Conservation (phyloP, 2,113 vertebrate species). For the Lamprotornis superbus region DNA sequence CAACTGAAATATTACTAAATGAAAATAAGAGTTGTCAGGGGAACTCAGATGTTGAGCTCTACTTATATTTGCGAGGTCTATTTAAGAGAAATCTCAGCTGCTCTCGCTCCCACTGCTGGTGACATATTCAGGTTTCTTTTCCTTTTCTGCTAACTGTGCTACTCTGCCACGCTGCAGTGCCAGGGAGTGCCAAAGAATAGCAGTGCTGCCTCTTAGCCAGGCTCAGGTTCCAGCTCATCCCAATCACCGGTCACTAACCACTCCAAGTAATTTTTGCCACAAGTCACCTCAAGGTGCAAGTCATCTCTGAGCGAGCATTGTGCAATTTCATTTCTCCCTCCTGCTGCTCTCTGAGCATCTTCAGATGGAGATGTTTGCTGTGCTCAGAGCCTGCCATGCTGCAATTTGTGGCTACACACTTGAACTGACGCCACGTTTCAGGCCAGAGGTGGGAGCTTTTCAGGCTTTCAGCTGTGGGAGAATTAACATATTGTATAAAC, state of each 20-base stretch:
- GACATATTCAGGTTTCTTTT: background rate
- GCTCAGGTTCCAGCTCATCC: background rate
- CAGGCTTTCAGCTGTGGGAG: background rate
- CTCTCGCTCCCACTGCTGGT: background rate
- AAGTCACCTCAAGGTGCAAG: background rate
- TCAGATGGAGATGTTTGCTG: background rate
- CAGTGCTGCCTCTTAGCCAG: background rate
- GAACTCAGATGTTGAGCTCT: background rate
- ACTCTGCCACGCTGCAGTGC: rapidly evolving
- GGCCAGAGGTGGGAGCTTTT: background rate
- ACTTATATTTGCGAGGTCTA: background rate
- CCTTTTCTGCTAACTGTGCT: background rate
- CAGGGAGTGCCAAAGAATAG: background rate
- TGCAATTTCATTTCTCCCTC: background rate
- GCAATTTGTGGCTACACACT: background rate
- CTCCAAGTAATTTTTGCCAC: background rate
- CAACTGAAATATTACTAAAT: background rate
- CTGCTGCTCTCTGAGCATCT: background rate
- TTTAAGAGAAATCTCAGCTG: background rate
- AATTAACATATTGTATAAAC: slow-evolving; percentile 14
- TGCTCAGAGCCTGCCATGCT: background rate
- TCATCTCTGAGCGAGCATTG: background rate
- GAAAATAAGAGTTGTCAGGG: background rate
- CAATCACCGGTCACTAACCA: background rate
- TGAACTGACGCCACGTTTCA: slow-evolving; percentile 1